Base-by-base conservation (phyloP, 2,888 invertebrate species). In the Mimas tiliae region DNA sequence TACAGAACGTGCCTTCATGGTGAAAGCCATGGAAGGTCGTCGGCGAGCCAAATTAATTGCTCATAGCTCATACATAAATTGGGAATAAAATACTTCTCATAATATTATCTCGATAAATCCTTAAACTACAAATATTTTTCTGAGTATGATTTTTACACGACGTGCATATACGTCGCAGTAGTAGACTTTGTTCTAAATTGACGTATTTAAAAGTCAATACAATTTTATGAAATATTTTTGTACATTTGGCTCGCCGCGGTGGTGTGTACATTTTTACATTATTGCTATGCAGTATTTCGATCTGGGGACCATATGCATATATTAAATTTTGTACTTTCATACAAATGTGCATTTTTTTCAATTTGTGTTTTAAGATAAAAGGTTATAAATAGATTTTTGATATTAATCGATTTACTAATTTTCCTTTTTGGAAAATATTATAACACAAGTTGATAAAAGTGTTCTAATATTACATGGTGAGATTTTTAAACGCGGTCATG, bases 221-320 rank as follows among this genome's bases (percentile, higher is more conserved):
- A n/a, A n/a, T n/a, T n/a, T n/a, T n/a, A n/a, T n/a, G n/a, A n/a
- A n/a, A n/a, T n/a, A n/a, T n/a, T n/a, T n/a, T n/a, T 4, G 50
- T 19, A 2, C 19, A 19, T 19, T 58, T 58, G 58, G 58, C 58
- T 58, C 21, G 58, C 14, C 12, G 19, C 7, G 38, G 62, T 42
- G 58, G 63, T 48, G 67, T 65, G 69, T 74, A 73, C 72, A 72
- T 73, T n/a, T n/a, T n/a, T n/a, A 69, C 76, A 7, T 42, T 9
- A 11, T 70, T 75, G 75, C 45, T 52, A 64, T 45, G n/a, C 79
- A 80, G 76, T 81, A 81, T 82, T 78, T 72, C 68, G 71, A 75
- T 72, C 76, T 68, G 42, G 84, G 84, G 84, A 85, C 84, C 84
- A 65, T 34, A 48, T 34, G 19, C 19, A 45, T 19, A 50, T 71